Conservation (phyloP, 2,113 vertebrate species). For the Strigops habroptila region DNA sequence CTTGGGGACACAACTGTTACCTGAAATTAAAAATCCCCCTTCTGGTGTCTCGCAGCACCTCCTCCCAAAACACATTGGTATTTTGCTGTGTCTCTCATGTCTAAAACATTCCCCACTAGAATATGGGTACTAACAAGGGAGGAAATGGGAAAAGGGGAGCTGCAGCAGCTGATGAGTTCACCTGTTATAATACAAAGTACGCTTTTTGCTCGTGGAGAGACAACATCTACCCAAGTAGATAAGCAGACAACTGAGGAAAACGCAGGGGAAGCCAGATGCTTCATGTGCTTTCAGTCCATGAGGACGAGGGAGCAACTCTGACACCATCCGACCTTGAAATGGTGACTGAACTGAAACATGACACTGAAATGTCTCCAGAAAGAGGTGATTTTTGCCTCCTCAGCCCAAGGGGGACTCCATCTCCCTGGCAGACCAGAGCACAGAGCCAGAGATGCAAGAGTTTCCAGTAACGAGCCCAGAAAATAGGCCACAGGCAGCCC, state of each 20-base stretch:
- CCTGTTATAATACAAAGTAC: background rate
- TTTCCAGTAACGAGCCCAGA: background rate
- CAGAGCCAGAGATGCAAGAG: background rate
- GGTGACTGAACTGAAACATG: background rate
- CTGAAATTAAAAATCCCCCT: background rate
- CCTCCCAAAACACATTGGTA: background rate
- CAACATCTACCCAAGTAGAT: background rate
- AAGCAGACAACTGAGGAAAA: background rate
- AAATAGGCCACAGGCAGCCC: background rate
- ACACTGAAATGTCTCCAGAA: background rate
- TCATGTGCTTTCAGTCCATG: background rate
- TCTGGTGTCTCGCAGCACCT: background rate
- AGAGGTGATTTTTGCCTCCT: background rate
- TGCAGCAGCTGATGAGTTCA: background rate
- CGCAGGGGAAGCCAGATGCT: background rate
- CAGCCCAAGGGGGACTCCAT: background rate
- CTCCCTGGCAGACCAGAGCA: background rate
- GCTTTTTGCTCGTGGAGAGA: background rate
- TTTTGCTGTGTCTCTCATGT: background rate
- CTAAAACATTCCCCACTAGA: background rate
- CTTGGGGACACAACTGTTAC: conserved; percentile 14
- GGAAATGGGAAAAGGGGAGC: background rate
- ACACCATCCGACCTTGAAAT: background rate
- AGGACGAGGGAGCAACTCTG: background rate
- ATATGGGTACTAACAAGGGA: background rate